phyloP scores from a whole-genome alignment of 2,797 vertebrate species.

The Loriculus beryllinus region DNA sequence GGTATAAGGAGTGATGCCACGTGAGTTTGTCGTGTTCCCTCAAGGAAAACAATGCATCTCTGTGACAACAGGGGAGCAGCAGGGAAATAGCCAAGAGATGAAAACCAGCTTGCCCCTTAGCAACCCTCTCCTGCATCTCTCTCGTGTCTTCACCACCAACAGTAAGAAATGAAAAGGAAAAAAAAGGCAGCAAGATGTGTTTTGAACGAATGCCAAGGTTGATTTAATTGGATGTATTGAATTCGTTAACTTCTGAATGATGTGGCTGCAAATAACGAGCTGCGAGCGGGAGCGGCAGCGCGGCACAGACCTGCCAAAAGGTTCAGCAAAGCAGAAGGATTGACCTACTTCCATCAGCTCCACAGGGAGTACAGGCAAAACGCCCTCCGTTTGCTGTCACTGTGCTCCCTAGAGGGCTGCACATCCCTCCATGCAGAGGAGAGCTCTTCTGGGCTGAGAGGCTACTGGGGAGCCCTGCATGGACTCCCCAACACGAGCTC shows the following conservation, averaged over 20 bases:
- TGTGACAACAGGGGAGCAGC: not conserved
- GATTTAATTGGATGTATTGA: constrained; percentile 69
- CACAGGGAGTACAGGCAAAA: not conserved
- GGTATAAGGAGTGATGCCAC: not conserved
- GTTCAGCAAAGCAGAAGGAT: constrained; percentile 70
- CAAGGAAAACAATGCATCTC: not conserved
- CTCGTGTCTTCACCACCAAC: not conserved
- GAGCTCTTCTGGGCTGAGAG: not conserved
- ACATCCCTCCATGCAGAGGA: not conserved
- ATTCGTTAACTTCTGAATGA: constrained; percentile 55
- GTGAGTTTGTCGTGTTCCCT: not conserved
- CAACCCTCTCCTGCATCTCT: not conserved
- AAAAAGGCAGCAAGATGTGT: not conserved
- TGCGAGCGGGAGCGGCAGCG: not conserved
- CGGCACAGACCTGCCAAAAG: constrained; percentile 33
- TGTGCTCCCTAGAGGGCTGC: not conserved
- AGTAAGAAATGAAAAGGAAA: not conserved
- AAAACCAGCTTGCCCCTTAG: not conserved
- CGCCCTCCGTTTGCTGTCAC: not conserved
- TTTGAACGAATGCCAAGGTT: constrained; percentile 62
- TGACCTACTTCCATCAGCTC: constrained; percentile 67
- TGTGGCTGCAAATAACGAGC: constrained; percentile 13
- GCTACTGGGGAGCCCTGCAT: not conserved
- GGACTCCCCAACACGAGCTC: fast-evolving
- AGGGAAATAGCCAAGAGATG: not conserved